phyloP scores from a whole-genome alignment of 2,113 vertebrate species.

The Colinus virginianus region DNA sequence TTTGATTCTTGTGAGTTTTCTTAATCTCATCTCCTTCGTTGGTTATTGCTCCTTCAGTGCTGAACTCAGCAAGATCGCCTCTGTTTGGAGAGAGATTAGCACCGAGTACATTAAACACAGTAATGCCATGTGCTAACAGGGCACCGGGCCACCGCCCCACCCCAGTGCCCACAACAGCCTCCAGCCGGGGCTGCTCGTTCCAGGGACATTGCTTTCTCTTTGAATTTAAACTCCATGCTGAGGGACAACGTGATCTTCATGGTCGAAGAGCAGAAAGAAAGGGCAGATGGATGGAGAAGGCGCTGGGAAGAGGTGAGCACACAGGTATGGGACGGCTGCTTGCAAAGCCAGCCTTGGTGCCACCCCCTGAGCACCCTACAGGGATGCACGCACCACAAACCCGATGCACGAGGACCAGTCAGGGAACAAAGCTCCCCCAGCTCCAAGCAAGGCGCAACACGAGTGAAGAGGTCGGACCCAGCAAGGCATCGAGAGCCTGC shows the following conservation, averaged over 20 bases:
- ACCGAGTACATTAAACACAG: constrained; percentile 67
- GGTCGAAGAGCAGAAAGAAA: background rate
- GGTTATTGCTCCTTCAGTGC: constrained; percentile 73
- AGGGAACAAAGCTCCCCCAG: rapidly evolving
- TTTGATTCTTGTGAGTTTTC: constrained; percentile 66
- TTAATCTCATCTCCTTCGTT: constrained; percentile 68
- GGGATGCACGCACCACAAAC: rapidly evolving
- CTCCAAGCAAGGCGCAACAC: background rate
- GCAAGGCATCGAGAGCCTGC: background rate
- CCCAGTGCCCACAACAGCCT: background rate
- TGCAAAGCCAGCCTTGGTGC: no score
- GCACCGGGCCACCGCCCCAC: background rate
- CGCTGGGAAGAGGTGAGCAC: background rate
- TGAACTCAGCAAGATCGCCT: constrained; percentile 72
- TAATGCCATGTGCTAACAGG: constrained; percentile 48
- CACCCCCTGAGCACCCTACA: background rate
- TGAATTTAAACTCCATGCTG: background rate
- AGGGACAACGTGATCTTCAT: background rate
- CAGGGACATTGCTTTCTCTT: background rate
- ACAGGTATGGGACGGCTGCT: no score
- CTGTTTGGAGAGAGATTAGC: constrained; percentile 76
- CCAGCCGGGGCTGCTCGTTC: background rate
- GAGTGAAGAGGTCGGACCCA: background rate
- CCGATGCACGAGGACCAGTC: rapidly evolving
- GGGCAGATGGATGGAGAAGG: background rate